phyloP scores from a whole-genome alignment of 2,888 invertebrate genomes.

The Pseudococcus viburni region DNA sequence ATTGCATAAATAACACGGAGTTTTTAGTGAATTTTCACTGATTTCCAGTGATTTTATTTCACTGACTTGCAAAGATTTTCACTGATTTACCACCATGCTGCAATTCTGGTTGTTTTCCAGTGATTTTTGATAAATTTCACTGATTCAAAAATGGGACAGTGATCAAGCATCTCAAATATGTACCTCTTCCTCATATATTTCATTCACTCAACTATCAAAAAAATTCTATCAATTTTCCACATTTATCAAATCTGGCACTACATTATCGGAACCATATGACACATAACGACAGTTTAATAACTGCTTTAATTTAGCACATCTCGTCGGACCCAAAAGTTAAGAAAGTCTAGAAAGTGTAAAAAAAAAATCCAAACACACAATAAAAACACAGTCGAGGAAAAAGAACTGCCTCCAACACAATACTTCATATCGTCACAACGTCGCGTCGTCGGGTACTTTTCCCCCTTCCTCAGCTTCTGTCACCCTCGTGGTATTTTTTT shows the following conservation, averaged over 20 bases:
- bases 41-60: no score
- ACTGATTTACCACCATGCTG: no score
- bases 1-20: no score
- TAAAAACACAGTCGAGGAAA: not conserved
- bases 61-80: no score
- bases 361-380: not conserved
- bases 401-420: not conserved
- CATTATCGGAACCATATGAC: not conserved
- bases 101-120: no score
- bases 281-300: conserved; percentile 15
- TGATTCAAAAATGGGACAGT: no score
- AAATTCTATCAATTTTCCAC: not conserved
- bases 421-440: conserved; percentile 29
- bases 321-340: not conserved
- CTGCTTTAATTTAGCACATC: not conserved
- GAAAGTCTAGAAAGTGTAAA: not conserved
- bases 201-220: not conserved
- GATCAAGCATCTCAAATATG: no score
- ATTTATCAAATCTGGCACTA: conserved; percentile 3
- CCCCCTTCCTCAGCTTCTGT: not conserved
- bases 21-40: no score
- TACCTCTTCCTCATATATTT: no score
- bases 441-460: not conserved
- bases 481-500: not conserved
- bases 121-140: no score